These are phyloP conservation scores for Campoletis raptor DNA, from an alignment of 2,888 invertebrate species.

Conservation along the genomic window DNA sequence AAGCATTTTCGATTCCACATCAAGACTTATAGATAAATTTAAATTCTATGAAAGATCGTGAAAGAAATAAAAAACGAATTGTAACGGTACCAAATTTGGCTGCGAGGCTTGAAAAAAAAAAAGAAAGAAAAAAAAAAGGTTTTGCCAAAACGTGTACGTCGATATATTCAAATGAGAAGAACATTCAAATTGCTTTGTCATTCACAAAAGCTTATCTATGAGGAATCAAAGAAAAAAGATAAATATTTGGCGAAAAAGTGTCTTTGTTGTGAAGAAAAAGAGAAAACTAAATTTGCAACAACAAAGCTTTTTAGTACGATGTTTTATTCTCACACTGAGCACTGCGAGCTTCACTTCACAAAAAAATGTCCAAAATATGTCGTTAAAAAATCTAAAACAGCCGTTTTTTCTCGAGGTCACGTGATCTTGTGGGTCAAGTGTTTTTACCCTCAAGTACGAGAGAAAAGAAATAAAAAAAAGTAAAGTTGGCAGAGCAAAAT, in stretches of 20 bases:
- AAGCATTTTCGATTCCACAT: background rate
- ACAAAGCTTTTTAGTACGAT: background rate
- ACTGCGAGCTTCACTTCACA: background rate
- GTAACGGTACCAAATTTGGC: conserved; percentile 6
- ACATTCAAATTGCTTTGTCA: background rate
- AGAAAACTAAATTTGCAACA: background rate
- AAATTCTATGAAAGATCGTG: background rate
- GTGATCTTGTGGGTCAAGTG: conserved; percentile 12
- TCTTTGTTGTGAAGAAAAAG: background rate
- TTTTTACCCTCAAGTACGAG: conserved; percentile 2
- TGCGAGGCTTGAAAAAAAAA: background rate
- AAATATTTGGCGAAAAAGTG: background rate
- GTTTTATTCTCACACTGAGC: no score
- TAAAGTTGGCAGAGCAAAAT: conserved; percentile 28
- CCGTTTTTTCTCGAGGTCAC: conserved; percentile 11
- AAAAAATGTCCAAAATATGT: background rate
- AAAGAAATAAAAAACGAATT: background rate
- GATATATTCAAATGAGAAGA: conserved; percentile 1
- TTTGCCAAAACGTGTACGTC: background rate
- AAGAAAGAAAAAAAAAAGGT: background rate
- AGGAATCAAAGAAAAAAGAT: background rate
- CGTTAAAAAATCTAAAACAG: background rate
- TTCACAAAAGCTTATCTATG: background rate
- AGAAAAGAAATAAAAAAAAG: background rate
- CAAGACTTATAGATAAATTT: background rate